Base-by-base conservation (phyloP, 2,113 vertebrate genomes). In the Edolisoma coerulescens region DNA sequence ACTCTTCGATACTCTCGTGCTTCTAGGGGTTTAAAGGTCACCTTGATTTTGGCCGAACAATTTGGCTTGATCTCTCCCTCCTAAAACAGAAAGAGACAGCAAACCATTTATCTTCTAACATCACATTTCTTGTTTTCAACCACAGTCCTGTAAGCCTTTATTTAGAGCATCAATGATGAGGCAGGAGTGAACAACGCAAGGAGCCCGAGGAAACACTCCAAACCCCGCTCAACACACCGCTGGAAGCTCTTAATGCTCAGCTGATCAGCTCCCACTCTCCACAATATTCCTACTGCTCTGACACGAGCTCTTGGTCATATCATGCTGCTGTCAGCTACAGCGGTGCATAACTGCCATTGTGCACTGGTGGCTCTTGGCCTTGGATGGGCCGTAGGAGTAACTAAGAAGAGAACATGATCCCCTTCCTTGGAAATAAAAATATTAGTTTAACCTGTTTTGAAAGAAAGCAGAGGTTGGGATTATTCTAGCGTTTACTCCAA, bases 31-130 rank as follows among this genome's bases (percentile, higher is more conserved):
- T 98, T 98, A 91, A 99, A 99, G 64, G 98, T 96, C 63, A 99
- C 97, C 26, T 45, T 96, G 63, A 99, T 97, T 94, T 98, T 87
- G 27, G 78, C 90, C 3, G 98, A 98, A 39, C 91, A 96, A 69
- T 98, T 98, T 13, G 99, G 98, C 98, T 98, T 98, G 42, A 99
- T 90, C 27, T 99, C 99, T 8, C 99, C 99, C 84, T 98, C 98
- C 42, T 42, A 17, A 42, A 42, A 42, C 15, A 42, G 42, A n/a
- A n/a, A 42, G 42, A 42, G 42, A 42, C 42, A 42, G 42, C 42
- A 42, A 42, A 16, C 42, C 16, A 42, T 42, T 42, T 16, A 42
- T 42, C 42, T 42, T 42, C 16, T 42, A 42, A 42, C 42, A 42
- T 42, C 42, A 44, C 44, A 44, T 18, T 44, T 19, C 18, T 44